Base-by-base conservation (phyloP, 2,797 vertebrate species). In the Serranus cabrilla region DNA sequence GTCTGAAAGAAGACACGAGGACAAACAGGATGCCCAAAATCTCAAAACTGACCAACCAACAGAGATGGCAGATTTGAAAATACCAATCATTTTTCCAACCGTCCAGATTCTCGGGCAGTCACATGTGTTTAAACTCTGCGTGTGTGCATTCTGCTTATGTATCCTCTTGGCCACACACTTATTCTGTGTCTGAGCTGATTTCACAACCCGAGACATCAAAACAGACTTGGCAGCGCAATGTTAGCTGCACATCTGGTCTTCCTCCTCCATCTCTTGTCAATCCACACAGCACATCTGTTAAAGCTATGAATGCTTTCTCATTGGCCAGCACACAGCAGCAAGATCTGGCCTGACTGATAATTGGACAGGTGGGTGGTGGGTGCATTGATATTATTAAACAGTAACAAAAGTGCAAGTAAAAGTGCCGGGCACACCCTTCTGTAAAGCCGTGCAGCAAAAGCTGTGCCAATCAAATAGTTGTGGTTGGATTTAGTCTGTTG, bases 231-330 rank as follows among this genome's bases (percentile, higher is more conserved):
- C 46, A 43, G 10, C 0, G 0, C 21, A 34, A 42, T 62, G 25
- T 34, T 17, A 21, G 70, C 67, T n/a, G 65, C 49, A 74, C 86
- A 83, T 76, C 82, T 81, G 80, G 60, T 74, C 66, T 23, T 37
- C 27, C 5, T 27, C 45, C 18, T 51, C 20, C 69, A 51, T 62
- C 34, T 45, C 45, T 11, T 52, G 23, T 79, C 39, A 46, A 18
- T 73, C 68, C 76, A 46, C 40, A 20, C 37, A 17, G 47, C 75
- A 79, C 78, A 81, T 81, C 72, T 83, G 81, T 50, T 64, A 34
- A 31, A 56, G 23, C 51, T 27, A 17, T 58, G 11, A 56, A 27
- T 37, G 45, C n/a, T 55, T 21, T 55, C 21, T 54, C 18, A 39
- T 20, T 57, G 43, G 52, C 51, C 45, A n/a, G 17, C 2, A 0